Conservation (phyloP, 2,113 vertebrate genomes). For the Anseranas semipalmata region DNA sequence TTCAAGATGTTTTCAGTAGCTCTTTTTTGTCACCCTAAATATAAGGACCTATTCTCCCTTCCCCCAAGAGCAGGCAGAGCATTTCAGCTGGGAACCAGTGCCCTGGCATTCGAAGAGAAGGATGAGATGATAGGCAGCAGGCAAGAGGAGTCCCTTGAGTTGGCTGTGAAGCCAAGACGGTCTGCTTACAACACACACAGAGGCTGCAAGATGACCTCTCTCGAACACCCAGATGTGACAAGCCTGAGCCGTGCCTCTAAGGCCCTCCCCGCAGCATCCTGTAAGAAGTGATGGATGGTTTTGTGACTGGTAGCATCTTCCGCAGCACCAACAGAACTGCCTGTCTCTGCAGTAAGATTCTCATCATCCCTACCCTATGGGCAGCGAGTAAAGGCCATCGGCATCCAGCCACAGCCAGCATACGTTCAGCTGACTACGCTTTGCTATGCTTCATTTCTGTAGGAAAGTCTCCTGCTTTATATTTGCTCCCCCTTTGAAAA, state of each 20-base stretch:
- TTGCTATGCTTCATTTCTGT: neutral
- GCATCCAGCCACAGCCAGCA: neutral
- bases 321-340: neutral
- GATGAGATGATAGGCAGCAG: neutral
- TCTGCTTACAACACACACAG: neutral
- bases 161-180: rapidly evolving
- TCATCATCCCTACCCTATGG: neutral
- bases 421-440: neutral
- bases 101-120: neutral
- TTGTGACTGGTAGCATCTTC: neutral
- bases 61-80: neutral
- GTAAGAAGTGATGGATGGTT: neutral
- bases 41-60: neutral
- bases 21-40: neutral
- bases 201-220: neutral
- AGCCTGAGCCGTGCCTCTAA: neutral
- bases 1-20: constrained; percentile 31
- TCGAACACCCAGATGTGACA: neutral
- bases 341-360: neutral
- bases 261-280: neutral
- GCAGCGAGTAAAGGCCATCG: neutral
- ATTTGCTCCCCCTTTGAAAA: neutral
- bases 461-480: neutral
- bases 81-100: neutral
- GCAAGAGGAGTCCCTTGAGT: rapidly evolving